Conservation (phyloP, 2,888 invertebrate genomes). For the Melolontha melolontha region DNA sequence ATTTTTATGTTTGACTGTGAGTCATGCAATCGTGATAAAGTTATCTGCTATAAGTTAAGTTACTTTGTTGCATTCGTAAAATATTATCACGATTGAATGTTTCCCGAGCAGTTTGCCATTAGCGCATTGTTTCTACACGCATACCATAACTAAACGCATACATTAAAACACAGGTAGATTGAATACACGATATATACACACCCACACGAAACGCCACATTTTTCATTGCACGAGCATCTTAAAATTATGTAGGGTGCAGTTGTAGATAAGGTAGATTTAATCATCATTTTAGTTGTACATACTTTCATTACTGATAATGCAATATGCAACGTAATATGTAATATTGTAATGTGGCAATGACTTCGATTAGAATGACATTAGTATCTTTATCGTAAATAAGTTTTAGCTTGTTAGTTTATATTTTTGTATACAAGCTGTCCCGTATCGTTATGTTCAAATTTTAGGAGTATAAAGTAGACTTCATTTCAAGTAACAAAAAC, state of each 20-base stretch:
- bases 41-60: background rate
- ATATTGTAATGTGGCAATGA: no score
- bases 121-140: constrained; percentile 8
- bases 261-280: constrained; percentile 19
- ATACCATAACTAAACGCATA: constrained; percentile 3
- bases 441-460: no score
- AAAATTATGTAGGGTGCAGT: constrained; percentile 10
- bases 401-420: constrained; percentile 19
- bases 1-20: constrained; percentile 11
- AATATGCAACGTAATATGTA: background rate
- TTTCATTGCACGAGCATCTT: constrained; percentile 14
- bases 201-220: constrained; percentile 1
- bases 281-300: constrained; percentile 6
- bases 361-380: constrained; percentile 4
- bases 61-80: background rate
- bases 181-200: background rate
- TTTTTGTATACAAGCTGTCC: background rate
- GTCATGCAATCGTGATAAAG: constrained; percentile 22
- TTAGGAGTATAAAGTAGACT: no score
- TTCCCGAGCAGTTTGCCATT: constrained; percentile 17
- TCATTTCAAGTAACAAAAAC: no score
- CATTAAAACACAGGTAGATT: constrained; percentile 16
- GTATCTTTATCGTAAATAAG: constrained; percentile 11
- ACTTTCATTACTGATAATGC: background rate
- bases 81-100: constrained; percentile 21